Conservation (phyloP, 30 jellyfish, hydroid and myxozoan genomes). For the Aurelia coerulea region DNA sequence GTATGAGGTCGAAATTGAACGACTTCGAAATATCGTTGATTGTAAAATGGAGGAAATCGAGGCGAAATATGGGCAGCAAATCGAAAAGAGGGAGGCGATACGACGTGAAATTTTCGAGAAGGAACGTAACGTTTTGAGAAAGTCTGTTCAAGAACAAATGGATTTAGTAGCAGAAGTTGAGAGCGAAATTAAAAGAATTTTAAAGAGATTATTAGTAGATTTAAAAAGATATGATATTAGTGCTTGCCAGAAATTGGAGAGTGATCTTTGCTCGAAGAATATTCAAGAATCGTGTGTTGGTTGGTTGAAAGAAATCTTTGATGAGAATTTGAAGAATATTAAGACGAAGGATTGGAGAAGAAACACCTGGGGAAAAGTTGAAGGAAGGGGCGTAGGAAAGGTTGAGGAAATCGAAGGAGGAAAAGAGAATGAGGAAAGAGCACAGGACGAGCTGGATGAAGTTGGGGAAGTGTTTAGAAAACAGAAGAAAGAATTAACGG, state of each 20-base stretch:
- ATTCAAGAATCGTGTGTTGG: slow-evolving; percentile 29
- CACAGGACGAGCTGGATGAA: slow-evolving; percentile 56
- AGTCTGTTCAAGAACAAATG: slow-evolving; percentile 74
- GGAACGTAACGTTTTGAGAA: slow-evolving; percentile 24
- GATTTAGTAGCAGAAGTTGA: slow-evolving; percentile 64
- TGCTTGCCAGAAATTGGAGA: slow-evolving; percentile 27
- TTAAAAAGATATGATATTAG: slow-evolving; percentile 38
- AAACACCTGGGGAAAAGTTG: not conserved
- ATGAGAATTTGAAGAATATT: slow-evolving; percentile 2
- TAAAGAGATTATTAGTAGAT: slow-evolving; percentile 21
- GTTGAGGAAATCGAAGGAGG: not conserved
- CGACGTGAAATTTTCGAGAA: slow-evolving; percentile 22
- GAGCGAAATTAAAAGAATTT: slow-evolving; percentile 58
- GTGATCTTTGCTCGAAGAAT: slow-evolving; percentile 37
- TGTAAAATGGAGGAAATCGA: slow-evolving; percentile 48
- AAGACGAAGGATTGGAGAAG: not conserved
- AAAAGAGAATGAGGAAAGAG: not conserved
- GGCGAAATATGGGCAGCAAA: slow-evolving; percentile 54
- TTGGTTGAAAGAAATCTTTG: slow-evolving; percentile 54
- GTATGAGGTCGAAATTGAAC: slow-evolving; percentile 70
- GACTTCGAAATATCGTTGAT: slow-evolving; percentile 39
- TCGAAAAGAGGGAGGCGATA: slow-evolving; percentile 33
- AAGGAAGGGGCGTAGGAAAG: not conserved
- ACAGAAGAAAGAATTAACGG: slow-evolving; percentile 86
- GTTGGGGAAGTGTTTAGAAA: slow-evolving; percentile 80